Evolutionary conservation across 2,888 invertebrate species (phyloP).

Genomic region (Philaethria dido): DNA sequence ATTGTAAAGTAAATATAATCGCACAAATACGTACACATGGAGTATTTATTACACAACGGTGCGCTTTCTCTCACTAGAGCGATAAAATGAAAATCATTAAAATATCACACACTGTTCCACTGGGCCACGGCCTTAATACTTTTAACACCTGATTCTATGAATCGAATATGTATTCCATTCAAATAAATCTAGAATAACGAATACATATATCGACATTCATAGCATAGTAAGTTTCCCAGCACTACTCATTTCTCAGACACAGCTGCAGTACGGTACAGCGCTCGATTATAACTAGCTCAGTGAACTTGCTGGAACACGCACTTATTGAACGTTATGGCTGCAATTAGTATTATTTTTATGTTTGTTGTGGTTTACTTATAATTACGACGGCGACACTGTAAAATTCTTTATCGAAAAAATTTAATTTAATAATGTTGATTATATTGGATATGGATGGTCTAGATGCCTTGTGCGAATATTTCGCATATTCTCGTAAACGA

Average conservation of each 20-base stretch:
- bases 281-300: conserved; percentile 75
- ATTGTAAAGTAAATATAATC: too few relatives aligned
- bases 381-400: not conserved
- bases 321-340: conserved; percentile 44
- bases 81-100: too few relatives aligned
- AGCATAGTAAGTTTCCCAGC: too few relatives aligned
- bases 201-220: conserved; percentile 43
- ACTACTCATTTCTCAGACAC: conserved; percentile 70
- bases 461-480: not conserved
- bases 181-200: not conserved
- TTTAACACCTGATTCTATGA: too few relatives aligned
- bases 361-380: conserved; percentile 24
- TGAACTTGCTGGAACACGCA: conserved; percentile 48
- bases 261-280: conserved; percentile 67
- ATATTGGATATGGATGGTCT: not conserved
- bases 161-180: too few relatives aligned
- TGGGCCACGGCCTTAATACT: too few relatives aligned
- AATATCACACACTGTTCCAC: too few relatives aligned
- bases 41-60: too few relatives aligned
- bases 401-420: not conserved
- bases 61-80: too few relatives aligned
- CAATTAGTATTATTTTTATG: conserved; percentile 38
- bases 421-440: not conserved
- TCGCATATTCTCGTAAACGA: too few relatives aligned
- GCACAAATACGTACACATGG: too few relatives aligned